Conservation (phyloP, 1,140 invertebrate genomes). For the Apocrypta bakeri region DNA sequence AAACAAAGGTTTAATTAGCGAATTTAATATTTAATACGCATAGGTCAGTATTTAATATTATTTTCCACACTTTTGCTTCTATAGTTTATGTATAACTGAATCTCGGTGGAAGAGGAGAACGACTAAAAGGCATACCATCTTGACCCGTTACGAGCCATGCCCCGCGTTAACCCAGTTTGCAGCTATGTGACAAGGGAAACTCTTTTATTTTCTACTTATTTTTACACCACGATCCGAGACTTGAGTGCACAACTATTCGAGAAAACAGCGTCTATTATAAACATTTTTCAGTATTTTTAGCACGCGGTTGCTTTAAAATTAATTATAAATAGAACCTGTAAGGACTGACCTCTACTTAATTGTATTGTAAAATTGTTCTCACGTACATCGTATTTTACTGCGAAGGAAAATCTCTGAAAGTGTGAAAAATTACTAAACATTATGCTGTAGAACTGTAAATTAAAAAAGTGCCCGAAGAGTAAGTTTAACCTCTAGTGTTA, state of each 20-base stretch:
- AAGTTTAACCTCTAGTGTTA: not conserved
- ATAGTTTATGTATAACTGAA: not conserved
- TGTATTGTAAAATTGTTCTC: too few species aligned
- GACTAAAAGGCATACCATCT: conserved; percentile 1
- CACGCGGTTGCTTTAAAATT: too few species aligned
- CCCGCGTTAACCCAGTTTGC: conserved; percentile 14
- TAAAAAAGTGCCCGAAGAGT: too few species aligned
- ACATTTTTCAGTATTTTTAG: not conserved
- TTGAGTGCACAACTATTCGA: conserved; percentile 25
- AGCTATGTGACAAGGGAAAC: not conserved
- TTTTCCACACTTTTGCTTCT: not conserved
- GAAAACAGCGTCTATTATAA: not conserved
- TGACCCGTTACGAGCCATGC: conserved; percentile 33
- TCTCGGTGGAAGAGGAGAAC: not conserved
- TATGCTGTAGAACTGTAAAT: too few species aligned
- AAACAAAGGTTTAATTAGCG: too few species aligned
- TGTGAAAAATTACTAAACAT: too few species aligned
- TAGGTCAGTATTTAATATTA: not conserved
- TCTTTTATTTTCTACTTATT: conserved; percentile 19
- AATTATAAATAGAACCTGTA: too few species aligned
- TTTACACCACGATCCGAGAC: conserved; percentile 21
- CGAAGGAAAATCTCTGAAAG: too few species aligned
- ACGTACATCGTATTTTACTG: too few species aligned
- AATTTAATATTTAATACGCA: not conserved
- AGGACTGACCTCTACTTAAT: too few species aligned